A percentile compares a stretch with the other conserved stretches of the same genome.
phyloP scores from a whole-genome alignment of 2,888 invertebrate genomes.

The Maniola hyperantus region DNA sequence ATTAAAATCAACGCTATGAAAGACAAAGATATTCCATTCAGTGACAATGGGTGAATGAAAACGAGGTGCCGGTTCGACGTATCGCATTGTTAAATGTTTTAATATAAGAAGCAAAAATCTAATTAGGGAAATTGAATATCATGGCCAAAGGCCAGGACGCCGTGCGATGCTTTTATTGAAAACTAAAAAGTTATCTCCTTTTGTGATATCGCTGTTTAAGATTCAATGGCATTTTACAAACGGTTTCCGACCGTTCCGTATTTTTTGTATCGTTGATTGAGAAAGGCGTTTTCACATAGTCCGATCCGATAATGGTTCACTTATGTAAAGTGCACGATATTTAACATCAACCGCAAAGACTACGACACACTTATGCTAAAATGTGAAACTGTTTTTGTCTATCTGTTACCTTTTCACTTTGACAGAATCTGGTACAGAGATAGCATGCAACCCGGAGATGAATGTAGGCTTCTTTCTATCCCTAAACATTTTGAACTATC shows the following conservation, averaged over 20 bases:
- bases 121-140: constrained; percentile 54
- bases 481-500: too few species aligned
- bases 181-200: constrained; percentile 18
- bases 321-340: neutral
- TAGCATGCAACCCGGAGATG: too few species aligned
- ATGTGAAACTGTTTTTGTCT: too few species aligned
- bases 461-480: too few species aligned
- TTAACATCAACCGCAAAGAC: neutral
- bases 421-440: too few species aligned
- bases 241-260: constrained; percentile 25
- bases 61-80: constrained; percentile 36
- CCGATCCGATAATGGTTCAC: neutral
- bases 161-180: constrained; percentile 11
- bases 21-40: constrained; percentile 39
- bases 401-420: too few species aligned
- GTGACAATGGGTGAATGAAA: constrained; percentile 41
- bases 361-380: too few species aligned
- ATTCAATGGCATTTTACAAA: constrained; percentile 35
- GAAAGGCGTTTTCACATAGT: neutral
- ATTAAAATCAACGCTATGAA: constrained; percentile 40
- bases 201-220: constrained; percentile 29
- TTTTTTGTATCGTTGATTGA: constrained; percentile 16
- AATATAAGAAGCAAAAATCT: constrained; percentile 45
- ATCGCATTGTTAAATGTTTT: constrained; percentile 42
- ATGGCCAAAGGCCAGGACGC: constrained; percentile 27